Conservation (phyloP, 2,113 vertebrate genomes). For the Carettochelys insculpta region DNA sequence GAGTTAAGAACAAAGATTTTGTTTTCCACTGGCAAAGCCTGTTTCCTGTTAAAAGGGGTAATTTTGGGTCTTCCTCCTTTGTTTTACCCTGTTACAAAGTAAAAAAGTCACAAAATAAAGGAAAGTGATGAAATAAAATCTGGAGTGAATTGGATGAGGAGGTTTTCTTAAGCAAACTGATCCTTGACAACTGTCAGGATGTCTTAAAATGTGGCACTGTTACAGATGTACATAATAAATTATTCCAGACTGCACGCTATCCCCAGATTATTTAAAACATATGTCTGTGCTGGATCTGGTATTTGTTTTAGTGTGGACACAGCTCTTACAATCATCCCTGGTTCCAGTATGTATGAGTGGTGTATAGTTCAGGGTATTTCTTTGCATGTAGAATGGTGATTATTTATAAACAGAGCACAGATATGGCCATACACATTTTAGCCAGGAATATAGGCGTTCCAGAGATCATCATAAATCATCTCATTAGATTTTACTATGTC, state of each 20-base stretch:
- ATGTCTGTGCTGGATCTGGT: constrained; percentile 13
- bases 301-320: constrained; percentile 54
- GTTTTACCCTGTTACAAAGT: constrained; percentile 43
- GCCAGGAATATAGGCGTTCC: not conserved
- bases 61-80: constrained; percentile 39
- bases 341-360: not conserved
- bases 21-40: constrained; percentile 6
- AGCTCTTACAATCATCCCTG: not conserved
- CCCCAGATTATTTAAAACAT: constrained; percentile 67
- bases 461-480: not conserved
- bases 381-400: not conserved
- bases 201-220: constrained; percentile 36
- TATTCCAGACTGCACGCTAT: constrained; percentile 42
- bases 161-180: not conserved
- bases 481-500: not conserved
- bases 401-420: constrained; percentile 16
- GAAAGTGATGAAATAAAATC: constrained; percentile 52
- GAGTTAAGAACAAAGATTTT: not conserved
- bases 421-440: not conserved
- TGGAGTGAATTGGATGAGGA: constrained; percentile 50
- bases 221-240: constrained; percentile 68
- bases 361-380: constrained; percentile 7
- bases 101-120: constrained; percentile 21
- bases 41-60: constrained; percentile 7
- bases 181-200: constrained; percentile 42